These are phyloP conservation scores for Apamea sordens DNA, from an alignment of 2,888 invertebrate species.

Conservation along the genomic window DNA sequence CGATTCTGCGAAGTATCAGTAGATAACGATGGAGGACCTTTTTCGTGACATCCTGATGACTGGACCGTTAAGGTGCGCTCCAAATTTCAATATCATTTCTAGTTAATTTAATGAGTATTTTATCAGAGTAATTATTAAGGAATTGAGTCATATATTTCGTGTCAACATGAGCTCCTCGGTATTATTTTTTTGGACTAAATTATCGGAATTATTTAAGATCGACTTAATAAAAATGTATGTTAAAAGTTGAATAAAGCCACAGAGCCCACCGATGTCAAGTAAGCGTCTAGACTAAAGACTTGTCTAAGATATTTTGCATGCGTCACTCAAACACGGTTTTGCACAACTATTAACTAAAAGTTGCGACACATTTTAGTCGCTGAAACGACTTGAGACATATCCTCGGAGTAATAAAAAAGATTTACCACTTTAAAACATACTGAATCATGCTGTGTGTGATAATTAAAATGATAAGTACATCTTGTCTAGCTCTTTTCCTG, in stretches of 20 bases:
- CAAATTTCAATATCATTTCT: constrained; percentile 56
- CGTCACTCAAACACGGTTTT: constrained; percentile 47
- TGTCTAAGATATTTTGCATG: constrained; percentile 46
- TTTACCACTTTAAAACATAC: constrained; percentile 25
- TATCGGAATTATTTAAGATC: constrained; percentile 31
- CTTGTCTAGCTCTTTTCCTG: constrained; percentile 37
- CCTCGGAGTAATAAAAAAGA: constrained; percentile 36
- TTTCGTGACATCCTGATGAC: constrained; percentile 60
- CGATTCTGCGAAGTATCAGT: constrained; percentile 61
- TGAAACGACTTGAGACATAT: constrained; percentile 38
- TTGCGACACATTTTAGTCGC: constrained; percentile 52
- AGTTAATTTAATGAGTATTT: constrained; percentile 54
- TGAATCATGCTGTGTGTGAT: constrained; percentile 43
- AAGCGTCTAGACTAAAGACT: constrained; percentile 13
- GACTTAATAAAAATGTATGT: constrained; percentile 22
- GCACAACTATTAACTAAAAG: constrained; percentile 57
- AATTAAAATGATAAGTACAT: constrained; percentile 26
- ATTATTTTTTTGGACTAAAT: constrained; percentile 17
- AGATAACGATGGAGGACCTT: constrained; percentile 52
- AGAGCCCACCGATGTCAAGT: constrained; percentile 18
- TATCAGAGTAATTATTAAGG: constrained; percentile 53
- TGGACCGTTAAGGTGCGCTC: constrained; percentile 58
- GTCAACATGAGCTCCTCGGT: constrained; percentile 22
- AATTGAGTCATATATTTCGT: constrained; percentile 50
- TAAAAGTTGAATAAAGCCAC: constrained; percentile 9